phyloP scores from a whole-genome alignment of 2,113 vertebrate species.

The Tor tambroides region DNA sequence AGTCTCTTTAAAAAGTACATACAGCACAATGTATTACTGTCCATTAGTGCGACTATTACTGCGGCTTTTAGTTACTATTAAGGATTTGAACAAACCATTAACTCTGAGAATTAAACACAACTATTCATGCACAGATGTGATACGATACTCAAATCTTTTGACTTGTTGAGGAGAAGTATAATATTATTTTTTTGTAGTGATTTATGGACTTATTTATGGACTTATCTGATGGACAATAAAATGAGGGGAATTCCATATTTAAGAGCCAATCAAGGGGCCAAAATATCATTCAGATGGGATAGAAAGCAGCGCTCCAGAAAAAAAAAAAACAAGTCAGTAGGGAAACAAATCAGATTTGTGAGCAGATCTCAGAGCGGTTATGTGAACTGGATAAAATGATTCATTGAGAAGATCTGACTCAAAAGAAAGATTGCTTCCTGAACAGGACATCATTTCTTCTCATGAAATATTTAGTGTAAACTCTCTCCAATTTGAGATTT shows the following conservation, averaged over 20 bases:
- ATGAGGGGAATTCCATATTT: neutral
- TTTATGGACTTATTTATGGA: neutral
- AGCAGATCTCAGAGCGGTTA: neutral
- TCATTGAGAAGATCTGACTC: neutral
- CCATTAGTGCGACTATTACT: neutral
- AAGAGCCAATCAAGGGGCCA: neutral
- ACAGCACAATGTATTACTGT: neutral
- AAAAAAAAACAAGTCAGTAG: neutral
- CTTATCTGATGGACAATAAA: neutral
- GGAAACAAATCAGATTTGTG: neutral
- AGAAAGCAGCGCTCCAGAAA: neutral
- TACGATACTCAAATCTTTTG: neutral
- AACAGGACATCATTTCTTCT: neutral
- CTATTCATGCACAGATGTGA: neutral
- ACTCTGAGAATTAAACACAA: neutral
- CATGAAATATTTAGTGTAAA: neutral
- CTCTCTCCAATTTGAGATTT: neutral
- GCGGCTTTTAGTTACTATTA: neutral
- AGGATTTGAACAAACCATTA: neutral
- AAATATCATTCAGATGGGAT: neutral
- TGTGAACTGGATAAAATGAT: neutral
- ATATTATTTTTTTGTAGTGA: neutral
- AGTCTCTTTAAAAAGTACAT: slow-evolving; percentile 20
- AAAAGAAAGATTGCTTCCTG: neutral
- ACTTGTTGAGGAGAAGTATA: neutral